Evolutionary conservation across 2,113 vertebrate species (phyloP).

Genomic region (Saguinus imperator): DNA sequence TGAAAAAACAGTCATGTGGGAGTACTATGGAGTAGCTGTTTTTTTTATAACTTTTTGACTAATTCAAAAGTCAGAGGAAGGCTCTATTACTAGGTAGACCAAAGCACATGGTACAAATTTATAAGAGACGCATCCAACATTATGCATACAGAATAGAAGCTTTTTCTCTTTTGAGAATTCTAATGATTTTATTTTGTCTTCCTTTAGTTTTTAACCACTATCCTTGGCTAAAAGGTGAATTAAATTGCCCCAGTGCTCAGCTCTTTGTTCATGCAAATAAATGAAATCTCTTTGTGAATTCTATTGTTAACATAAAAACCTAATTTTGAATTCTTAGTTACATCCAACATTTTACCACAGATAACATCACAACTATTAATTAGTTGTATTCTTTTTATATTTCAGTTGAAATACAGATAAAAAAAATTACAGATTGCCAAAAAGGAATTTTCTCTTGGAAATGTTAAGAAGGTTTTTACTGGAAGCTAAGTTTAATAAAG

Average conservation of each 20-base stretch:
- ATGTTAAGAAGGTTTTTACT: not conserved
- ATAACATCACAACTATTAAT: conserved; percentile 33
- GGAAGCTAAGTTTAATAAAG: conserved; percentile 17
- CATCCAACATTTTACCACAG: not conserved
- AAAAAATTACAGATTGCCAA: not conserved
- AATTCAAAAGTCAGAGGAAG: not conserved
- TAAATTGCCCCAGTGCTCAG: conserved; percentile 20
- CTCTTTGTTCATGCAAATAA: conserved; percentile 32
- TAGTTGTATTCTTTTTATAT: conserved; percentile 12
- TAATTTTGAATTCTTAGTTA: conserved; percentile 53
- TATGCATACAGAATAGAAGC: not conserved
- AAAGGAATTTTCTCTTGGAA: conserved; percentile 1
- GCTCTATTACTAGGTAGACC: not conserved
- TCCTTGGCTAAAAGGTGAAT: conserved; percentile 30
- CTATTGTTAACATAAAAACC: conserved; percentile 39
- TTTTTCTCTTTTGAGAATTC: conserved; percentile 19
- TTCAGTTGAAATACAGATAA: conserved; percentile 33
- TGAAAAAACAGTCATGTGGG: not conserved
- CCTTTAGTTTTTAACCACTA: conserved; percentile 46
- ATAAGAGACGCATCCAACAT: not conserved
- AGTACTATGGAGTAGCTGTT: not conserved
- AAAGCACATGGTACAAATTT: not conserved
- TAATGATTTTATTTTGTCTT: conserved; percentile 26
- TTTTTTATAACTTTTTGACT: not conserved
- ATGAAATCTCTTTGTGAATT: conserved; percentile 47